Percentiles rank a stretch among this genome's conserved stretches.
Evolutionary conservation across 1,140 invertebrate genomes (phyloP).

Genomic region (Pentalonia nigronervosa): DNA sequence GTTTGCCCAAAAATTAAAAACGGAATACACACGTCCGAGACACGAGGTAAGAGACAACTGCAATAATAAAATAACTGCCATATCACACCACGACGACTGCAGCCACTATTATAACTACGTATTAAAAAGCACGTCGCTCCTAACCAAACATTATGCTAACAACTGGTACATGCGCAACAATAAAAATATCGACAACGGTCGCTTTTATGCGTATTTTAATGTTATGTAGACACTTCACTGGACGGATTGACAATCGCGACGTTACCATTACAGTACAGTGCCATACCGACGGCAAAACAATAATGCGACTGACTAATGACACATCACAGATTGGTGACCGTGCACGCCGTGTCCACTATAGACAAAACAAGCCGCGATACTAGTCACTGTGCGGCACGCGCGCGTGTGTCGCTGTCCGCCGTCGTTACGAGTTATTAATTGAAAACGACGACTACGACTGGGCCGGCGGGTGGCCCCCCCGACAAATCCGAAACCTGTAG

Average conservation of each 20-base stretch:
- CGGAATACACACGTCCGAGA: conserved; percentile 18
- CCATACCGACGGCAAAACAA: background rate
- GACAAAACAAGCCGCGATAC: conserved; percentile 5
- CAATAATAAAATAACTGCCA: background rate
- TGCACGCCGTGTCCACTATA: conserved; percentile 3
- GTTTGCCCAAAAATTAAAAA: background rate
- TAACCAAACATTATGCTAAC: background rate
- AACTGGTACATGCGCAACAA: background rate
- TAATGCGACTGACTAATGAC: background rate
- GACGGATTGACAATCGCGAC: background rate
- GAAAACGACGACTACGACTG: background rate
- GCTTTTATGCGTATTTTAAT: background rate
- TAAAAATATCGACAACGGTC: background rate
- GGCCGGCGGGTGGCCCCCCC: conserved; percentile 21
- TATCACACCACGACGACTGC: background rate
- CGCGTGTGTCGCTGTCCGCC: background rate
- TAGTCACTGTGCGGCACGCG: background rate
- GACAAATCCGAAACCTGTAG: conserved; percentile 36
- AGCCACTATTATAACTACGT: background rate
- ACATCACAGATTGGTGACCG: background rate
- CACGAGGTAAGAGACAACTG: conserved; percentile 20
- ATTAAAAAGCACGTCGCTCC: background rate
- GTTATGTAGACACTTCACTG: background rate
- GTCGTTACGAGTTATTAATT: conserved; percentile 32
- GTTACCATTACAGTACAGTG: background rate